phyloP scores from a whole-genome alignment of 2,888 invertebrate species.

The Pterostichus madidus region DNA sequence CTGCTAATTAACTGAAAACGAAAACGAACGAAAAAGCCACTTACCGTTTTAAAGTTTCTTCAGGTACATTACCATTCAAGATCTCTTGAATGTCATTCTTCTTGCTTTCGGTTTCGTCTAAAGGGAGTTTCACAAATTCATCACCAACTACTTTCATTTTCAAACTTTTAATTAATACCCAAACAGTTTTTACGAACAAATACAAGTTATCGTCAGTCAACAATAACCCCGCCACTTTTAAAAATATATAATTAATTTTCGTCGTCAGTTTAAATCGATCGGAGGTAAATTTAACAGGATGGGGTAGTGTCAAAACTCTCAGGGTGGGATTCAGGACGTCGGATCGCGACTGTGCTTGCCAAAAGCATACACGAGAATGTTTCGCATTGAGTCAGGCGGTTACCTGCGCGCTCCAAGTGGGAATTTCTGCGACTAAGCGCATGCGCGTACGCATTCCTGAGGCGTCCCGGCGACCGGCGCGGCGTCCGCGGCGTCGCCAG shows the following conservation, averaged over 20 bases:
- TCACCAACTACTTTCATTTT: conserved; percentile 64
- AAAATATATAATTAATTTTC: neutral
- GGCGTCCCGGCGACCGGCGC: neutral
- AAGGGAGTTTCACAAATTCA: conserved; percentile 59
- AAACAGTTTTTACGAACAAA: conserved; percentile 25
- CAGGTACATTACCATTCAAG: conserved; percentile 71
- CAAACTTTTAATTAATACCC: neutral
- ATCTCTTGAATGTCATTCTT: conserved; percentile 72
- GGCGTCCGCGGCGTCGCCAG: conserved; percentile 37
- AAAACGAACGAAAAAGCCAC: conserved; percentile 40
- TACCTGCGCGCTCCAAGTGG: conserved; percentile 62
- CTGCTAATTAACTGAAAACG: conserved; percentile 49
- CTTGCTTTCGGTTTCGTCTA: conserved; percentile 65
- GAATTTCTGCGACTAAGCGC: conserved; percentile 44
- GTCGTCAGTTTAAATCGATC: neutral
- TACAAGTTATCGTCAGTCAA: conserved; percentile 13
- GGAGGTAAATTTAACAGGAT: no score
- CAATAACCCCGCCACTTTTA: conserved; percentile 45
- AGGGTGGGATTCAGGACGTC: conserved; percentile 19
- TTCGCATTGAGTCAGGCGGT: neutral
- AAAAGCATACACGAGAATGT: conserved; percentile 25
- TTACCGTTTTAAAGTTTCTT: conserved; percentile 67
- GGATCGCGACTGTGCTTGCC: neutral
- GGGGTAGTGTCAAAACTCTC: neutral
- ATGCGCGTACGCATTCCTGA: conserved; percentile 49